Base-by-base conservation (phyloP, 2,113 vertebrate genomes). In the Pelvicachromis taeniatus region DNA sequence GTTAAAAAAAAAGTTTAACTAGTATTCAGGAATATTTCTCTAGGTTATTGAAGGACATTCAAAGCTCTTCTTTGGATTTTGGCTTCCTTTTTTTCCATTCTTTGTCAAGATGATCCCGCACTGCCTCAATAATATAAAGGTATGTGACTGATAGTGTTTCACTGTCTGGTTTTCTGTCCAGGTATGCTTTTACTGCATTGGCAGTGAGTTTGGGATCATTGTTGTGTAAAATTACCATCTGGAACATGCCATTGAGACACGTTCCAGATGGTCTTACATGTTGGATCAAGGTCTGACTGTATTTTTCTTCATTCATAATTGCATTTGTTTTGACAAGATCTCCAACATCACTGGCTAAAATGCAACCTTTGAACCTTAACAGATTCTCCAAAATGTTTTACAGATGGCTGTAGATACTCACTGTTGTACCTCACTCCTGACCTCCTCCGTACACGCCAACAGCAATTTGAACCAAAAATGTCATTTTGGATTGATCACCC, bases 371-470 rank as follows among this genome's bases (percentile, higher is more conserved):
- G 11, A 40, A 40, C 35, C n/a, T 14, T 23, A n/a, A 0, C 63
- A 68, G 35, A 16, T 2, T n/a, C 63, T 68, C 63, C 63, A 16
- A 40, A 12, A 35, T 23, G n/a, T 14, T 42, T 68, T 68, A 68
- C 63, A 68, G 0, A 1, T 68, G 12, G 35, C 38, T 42, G 38
- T 23, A 42, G 38, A 42, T 21, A 42, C 7, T 68, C 63, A 0
- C 38, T 68, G 63, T 23, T 42, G n/a, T 23, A 68, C 63, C 63
- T 68, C 7, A 42, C 63, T 68, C n/a, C 35, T 42, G 35, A 68
- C 63, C 1, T 68, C n/a, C 21, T 42, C 63, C 0, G 1, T 68
- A 42, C 63, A 68, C 0, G 2, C 0, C 42, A 4, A 68, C n/a
- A 68, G 63, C 40, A 68, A 68, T 68, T 42, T 68, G n/a, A 68